Evolutionary conservation across 2,113 vertebrate genomes (phyloP), one percentile per base, ranked within the genome.

Genomic region (Ptyas mucosa): DNA sequence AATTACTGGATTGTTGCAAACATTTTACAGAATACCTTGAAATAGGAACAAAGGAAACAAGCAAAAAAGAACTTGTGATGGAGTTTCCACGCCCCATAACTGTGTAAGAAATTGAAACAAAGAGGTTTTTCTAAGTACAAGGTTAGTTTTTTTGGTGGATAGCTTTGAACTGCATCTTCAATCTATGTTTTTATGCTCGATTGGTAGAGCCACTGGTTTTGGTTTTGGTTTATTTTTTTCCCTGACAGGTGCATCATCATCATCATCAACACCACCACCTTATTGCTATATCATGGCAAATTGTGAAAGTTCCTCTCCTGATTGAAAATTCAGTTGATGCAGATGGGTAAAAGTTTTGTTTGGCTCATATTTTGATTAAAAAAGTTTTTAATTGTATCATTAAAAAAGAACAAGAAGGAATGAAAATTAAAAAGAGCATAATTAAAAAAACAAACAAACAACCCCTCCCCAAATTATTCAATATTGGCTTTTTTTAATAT

Each of bases 371-470:
- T 81, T 81, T 81, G 75, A 43, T 21, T 75, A 9, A 21, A 81
- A 81, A 81, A 8, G 18, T 81, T 81, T 81, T 43, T 81, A 81
- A 81, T 43, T 81, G 34, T 81, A 81, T 81, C 75, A 81, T 81
- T 81, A 81, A 81, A 81, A 81, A 81, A 39, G 69, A 81, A 43
- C 18, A 81, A 9, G 2, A 39, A 81, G 34, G 18, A 81, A 81
- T 81, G 75, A 81, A 81, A 81, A 81, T 81, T 81, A 81, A 81
- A 81, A 81, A 81, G 12, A 81, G 75, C 75, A 81, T 81, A 81
- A 43, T 81, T 39, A 81, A 43, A 81, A 61, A 58, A 75, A n/a
- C n/a, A 81, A 81, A n/a, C 39, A 81, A 81, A 81, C 69, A 39
- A 81, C 34, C 75, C 8, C 8, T 81, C 18, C 75, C 75, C 75